Evolutionary conservation across 2,797 vertebrate species (phyloP), one percentile per base, ranked within the genome.

Genomic region (Todus mexicanus): DNA sequence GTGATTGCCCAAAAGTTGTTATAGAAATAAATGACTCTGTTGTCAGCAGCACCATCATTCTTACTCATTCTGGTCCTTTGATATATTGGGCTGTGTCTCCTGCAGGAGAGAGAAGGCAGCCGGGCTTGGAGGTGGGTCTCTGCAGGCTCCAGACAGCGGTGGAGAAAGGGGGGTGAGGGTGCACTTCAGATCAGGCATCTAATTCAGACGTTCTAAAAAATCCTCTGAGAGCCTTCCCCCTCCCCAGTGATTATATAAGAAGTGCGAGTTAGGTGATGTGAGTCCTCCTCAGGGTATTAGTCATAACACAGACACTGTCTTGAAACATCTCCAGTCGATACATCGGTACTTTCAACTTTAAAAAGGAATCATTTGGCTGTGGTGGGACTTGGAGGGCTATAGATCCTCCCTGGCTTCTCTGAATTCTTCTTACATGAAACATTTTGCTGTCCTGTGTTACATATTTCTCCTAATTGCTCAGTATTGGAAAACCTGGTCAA

Each of bases 241-340:
- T 15, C 40, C 17, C 10, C 23, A 15, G 29, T 16, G 66, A 17
- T 86, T 94, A 63, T 54, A 9, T 70, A 72, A 93, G 69, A 66
- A 59, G 76, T 40, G 66, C 12, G 51, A 91, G 73, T 77, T 89
- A 80, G 77, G 92, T 50, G 80, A 78, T 31, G 69, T 4, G 80
- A 92, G 68, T 31, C 38, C 74, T 88, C 86, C 92, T 90, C 4
- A 1, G 88, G 57, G 91, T 74, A 57, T 92, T 89, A 95, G 57
- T 94, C 85, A 91, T 27, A 91, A 20, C 25, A 12, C 66, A 93
- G 74, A 38, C 77, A 6, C 26, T 38, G 69, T 38, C 84, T 77
- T 69, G 75, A 85, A 94, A 77, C 47, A 29, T 65, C 79, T 92
- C 69, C 69, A 29, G n/a, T 83, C 83, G 87, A 45, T 80, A 40